Evolutionary conservation across 2,113 vertebrate genomes (phyloP).

Genomic region (Pachycephala philippinensis): DNA sequence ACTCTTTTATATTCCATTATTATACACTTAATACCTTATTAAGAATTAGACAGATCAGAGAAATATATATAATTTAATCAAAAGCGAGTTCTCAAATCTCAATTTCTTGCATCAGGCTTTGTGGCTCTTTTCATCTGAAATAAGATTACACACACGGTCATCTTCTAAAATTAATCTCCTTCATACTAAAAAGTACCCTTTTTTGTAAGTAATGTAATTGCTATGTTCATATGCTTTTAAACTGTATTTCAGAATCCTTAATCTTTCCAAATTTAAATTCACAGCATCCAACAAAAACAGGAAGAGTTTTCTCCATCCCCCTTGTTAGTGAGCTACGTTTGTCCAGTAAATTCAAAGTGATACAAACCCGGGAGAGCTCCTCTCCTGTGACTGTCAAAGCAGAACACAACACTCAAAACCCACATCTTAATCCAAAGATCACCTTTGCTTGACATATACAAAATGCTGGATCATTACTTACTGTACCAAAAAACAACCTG

Average conservation of each 20-base stretch:
- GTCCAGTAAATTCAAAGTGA: not conserved
- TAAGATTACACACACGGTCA: not conserved
- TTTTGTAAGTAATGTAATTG: not conserved
- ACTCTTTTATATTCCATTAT: not conserved
- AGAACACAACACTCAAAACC: not conserved
- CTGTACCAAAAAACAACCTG: not conserved
- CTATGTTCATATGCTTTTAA: not conserved
- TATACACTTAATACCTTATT: not conserved
- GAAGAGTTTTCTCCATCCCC: not conserved
- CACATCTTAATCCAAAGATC: not conserved
- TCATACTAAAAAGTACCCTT: not conserved
- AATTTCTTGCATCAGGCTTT: not conserved
- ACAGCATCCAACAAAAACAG: not conserved
- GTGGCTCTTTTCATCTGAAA: not conserved
- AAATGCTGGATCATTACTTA: not conserved
- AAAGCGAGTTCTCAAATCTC: not conserved
- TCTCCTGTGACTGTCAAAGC: not conserved
- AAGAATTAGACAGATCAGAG: not conserved
- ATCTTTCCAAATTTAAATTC: not conserved
- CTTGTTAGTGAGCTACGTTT: not conserved
- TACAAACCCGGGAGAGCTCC: not conserved
- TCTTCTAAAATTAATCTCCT: not conserved
- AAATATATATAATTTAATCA: not conserved
- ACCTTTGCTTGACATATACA: not conserved
- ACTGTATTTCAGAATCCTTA: not conserved